Base-by-base conservation (phyloP, 2,888 invertebrate genomes). In the Ochlodes sylvanus region DNA sequence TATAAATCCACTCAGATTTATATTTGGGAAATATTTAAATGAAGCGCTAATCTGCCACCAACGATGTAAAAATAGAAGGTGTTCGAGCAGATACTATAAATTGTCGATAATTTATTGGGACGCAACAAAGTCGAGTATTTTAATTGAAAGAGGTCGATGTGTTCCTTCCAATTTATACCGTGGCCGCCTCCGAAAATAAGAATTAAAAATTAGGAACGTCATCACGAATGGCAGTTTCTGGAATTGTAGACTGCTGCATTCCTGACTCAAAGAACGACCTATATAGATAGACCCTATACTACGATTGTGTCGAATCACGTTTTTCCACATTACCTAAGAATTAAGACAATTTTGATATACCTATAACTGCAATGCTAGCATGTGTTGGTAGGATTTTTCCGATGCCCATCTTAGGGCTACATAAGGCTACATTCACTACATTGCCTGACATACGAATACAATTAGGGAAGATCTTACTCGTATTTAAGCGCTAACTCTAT, bases 21-120 rank as follows among this genome's bases (percentile, higher is more conserved):
- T 12, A 9, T 38, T 27, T 57, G 14, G 41, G 38, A 42, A 9
- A 38, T 52, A 58, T 60, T 60, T 19, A 52, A 60, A 66, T 66
- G 42, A 41, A 19, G 10, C 54, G 42, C 54, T 42, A 65, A 66
- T 34, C 47, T 63, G 71, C 75, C 75, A 72, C 76, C 76, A 70
- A 69, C 75, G 71, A 70, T 15, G 74, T 68, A 68, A 74, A 74
- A 75, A 68, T 68, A 68, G 62, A 74, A 70, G 67, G 61, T 64
- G 61, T 50, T 17, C 52, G 54, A 54, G 19, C 21, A 56, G 47
- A 66, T 54, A 15, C 67, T 57, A 77, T 77, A 78, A 77, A 77
- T 77, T 72, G 63, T 63, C 61, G 69, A 69, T 72, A 76, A 76
- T 78, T 72, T 78, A 77, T 75, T 71, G 69, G 73, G 69, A 69